These are phyloP conservation scores for Dinomys branickii DNA, from an alignment of 2,113 vertebrate genomes.

Conservation along the genomic window DNA sequence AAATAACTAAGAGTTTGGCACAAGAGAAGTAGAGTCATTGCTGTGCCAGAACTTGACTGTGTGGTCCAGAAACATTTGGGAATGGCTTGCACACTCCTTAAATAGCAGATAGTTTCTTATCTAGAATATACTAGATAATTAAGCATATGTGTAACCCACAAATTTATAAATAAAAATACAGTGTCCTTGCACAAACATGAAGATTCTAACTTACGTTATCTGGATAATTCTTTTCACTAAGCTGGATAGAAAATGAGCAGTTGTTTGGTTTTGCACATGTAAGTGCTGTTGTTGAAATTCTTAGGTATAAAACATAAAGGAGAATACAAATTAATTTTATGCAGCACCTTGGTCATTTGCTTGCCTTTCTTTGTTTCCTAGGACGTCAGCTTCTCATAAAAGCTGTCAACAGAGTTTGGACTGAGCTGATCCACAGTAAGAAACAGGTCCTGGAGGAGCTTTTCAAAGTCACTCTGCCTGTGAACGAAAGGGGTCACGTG, in stretches of 20 bases:
- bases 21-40: too few relatives aligned
- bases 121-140: neutral
- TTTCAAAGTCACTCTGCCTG: conserved; percentile 96
- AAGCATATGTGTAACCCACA: neutral
- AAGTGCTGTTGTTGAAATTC: conserved; percentile 16
- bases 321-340: neutral
- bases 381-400: conserved; percentile 98
- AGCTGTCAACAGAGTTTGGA: conserved; percentile 98
- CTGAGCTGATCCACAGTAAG: conserved; percentile 97
- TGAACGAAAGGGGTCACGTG: conserved; percentile 97
- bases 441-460: conserved; percentile 96
- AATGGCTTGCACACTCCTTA: neutral
- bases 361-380: conserved; percentile 72
- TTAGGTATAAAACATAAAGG: neutral
- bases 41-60: too few relatives aligned
- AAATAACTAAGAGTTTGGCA: too few relatives aligned
- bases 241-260: neutral
- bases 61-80: too few relatives aligned
- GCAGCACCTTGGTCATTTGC: neutral
- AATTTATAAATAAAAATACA: conserved; percentile 37
- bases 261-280: neutral
- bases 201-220: neutral
- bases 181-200: neutral
- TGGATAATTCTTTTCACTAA: neutral
- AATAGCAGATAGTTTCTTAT: neutral